These are phyloP conservation scores for Fragum whitleyi DNA, from an alignment of 2,888 invertebrate genomes.

Conservation along the genomic window DNA sequence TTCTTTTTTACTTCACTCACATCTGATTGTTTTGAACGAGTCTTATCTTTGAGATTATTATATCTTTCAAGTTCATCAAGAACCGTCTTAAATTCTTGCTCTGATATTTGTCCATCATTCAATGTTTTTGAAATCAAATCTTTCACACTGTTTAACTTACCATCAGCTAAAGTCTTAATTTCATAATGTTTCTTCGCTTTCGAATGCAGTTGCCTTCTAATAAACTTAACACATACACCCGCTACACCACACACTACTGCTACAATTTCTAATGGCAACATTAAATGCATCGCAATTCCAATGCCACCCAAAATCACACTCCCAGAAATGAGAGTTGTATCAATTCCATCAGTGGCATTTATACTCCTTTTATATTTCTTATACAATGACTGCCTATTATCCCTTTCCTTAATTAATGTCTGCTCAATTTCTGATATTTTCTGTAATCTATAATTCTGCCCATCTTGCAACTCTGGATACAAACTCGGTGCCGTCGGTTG, in stretches of 20 bases:
- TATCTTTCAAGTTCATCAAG: slow-evolving; percentile 31
- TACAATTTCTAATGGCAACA: slow-evolving; percentile 48
- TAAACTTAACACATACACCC: slow-evolving; percentile 31
- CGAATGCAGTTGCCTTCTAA: slow-evolving; percentile 28
- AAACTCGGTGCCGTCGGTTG: slow-evolving; percentile 48
- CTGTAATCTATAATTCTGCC: slow-evolving; percentile 57
- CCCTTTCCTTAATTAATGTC: slow-evolving; percentile 31
- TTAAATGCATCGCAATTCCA: slow-evolving; percentile 34
- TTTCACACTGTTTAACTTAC: slow-evolving; percentile 38
- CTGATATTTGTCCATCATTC: slow-evolving; percentile 38
- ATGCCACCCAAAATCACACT: slow-evolving; percentile 34
- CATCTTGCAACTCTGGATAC: slow-evolving; percentile 52
- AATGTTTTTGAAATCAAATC: slow-evolving; percentile 42
- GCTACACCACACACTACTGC: slow-evolving; percentile 34
- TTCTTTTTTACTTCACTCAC: not conserved
- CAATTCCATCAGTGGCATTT: slow-evolving; percentile 51
- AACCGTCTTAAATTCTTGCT: slow-evolving; percentile 34
- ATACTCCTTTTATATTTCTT: slow-evolving; percentile 54
- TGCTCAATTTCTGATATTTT: slow-evolving; percentile 49
- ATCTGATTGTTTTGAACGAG: slow-evolving; percentile 21
- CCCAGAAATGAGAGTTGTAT: slow-evolving; percentile 45
- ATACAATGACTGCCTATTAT: slow-evolving; percentile 48
- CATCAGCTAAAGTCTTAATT: slow-evolving; percentile 34
- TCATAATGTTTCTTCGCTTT: slow-evolving; percentile 43
- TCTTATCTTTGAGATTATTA: slow-evolving; percentile 28